These are phyloP conservation scores for Leucosticte australis DNA, from an alignment of 2,113 vertebrate genomes.

Conservation along the genomic window DNA sequence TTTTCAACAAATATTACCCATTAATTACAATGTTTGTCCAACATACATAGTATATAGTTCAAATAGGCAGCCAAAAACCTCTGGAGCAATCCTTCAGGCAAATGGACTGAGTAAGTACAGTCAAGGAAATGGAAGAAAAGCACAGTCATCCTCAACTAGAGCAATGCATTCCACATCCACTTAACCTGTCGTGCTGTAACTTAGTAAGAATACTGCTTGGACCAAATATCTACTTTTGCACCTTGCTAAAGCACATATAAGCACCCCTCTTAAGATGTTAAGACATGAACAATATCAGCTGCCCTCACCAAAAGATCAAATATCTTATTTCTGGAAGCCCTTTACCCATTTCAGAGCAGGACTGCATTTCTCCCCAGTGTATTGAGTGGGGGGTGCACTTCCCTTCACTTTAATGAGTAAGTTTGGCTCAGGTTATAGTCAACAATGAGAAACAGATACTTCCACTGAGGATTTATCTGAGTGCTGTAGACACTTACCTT, in stretches of 20 bases:
- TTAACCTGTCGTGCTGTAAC: background rate
- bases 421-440: background rate
- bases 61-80: background rate
- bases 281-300: fast-evolving
- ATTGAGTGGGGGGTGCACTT: background rate
- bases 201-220: background rate
- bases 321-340: background rate
- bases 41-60: background rate
- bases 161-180: background rate
- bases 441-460: background rate
- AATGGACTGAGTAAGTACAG: background rate
- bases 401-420: background rate
- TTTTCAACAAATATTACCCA: background rate
- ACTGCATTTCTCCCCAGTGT: background rate
- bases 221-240: background rate
- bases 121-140: background rate
- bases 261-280: background rate
- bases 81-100: background rate
- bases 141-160: fast-evolving
- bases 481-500: background rate
- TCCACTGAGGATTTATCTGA: background rate
- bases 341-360: background rate
- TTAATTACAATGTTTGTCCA: background rate
- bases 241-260: background rate
- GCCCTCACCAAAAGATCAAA: background rate